These are phyloP conservation scores for Drosophila pallidifrons DNA, from an alignment of 1,140 invertebrate genomes.

Conservation along the genomic window DNA sequence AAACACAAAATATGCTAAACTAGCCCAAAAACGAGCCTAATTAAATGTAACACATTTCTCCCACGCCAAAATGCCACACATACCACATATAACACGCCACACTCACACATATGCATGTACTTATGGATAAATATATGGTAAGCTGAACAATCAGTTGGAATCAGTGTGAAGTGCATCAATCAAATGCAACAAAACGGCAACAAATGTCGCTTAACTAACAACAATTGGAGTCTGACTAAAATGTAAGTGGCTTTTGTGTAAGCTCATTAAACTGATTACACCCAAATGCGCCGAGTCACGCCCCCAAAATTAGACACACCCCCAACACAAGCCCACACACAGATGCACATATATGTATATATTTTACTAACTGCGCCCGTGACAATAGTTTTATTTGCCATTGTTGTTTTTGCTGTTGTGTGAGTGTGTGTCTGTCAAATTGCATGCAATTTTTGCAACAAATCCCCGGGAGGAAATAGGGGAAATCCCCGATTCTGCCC, in stretches of 20 bases:
- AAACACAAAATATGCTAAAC: constrained; percentile 44
- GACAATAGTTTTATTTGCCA: constrained; percentile 57
- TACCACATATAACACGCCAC: not conserved
- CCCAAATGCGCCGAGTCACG: constrained; percentile 34
- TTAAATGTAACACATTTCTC: constrained; percentile 49
- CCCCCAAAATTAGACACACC: constrained; percentile 25
- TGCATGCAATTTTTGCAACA: constrained; percentile 69
- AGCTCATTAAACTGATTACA: constrained; percentile 71
- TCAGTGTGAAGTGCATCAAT: constrained; percentile 55
- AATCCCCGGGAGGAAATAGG: constrained; percentile 32
- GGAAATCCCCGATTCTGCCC: constrained; percentile 13
- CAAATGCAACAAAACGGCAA: constrained; percentile 45
- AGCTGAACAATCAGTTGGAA: constrained; percentile 33
- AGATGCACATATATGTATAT: constrained; percentile 1
- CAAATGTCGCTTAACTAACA: constrained; percentile 40
- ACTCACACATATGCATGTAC: constrained; percentile 17
- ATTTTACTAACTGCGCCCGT: constrained; percentile 55
- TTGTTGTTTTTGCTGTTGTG: constrained; percentile 22
- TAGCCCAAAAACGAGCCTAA: constrained; percentile 43
- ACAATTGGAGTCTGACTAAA: constrained; percentile 31
- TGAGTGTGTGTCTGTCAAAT: constrained; percentile 54
- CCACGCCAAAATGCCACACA: constrained; percentile 13
- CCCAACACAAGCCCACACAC: constrained; percentile 21
- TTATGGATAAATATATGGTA: constrained; percentile 1
- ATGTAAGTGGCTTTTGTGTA: constrained; percentile 62